phyloP scores from a whole-genome alignment of 2,888 invertebrate species.

The Lypha dubia region DNA sequence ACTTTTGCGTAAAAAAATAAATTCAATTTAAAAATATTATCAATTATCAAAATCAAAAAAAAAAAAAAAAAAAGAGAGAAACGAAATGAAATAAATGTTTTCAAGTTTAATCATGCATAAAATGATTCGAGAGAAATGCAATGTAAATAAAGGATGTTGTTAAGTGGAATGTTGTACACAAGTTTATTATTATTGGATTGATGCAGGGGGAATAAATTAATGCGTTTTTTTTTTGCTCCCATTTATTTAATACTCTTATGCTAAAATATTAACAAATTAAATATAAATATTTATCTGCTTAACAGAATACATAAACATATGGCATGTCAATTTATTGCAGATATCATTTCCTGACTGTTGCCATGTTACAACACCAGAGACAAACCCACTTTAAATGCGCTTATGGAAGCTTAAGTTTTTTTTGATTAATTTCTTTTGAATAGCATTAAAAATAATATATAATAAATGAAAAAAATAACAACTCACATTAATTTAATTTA shows the following conservation, averaged over 20 bases:
- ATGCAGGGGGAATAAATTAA: conserved; percentile 15
- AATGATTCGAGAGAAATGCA: conserved; percentile 38
- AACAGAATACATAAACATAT: conserved; percentile 28
- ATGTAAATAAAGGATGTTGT: conserved; percentile 24
- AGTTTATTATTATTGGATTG: not conserved
- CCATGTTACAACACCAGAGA: not conserved
- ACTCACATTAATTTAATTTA: too few species aligned
- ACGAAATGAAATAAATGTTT: conserved; percentile 20
- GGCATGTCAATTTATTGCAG: conserved; percentile 34
- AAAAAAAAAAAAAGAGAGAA: conserved; percentile 5
- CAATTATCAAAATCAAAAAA: conserved; percentile 32
- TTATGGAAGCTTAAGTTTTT: not conserved
- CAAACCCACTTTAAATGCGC: not conserved
- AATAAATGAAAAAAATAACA: too few species aligned
- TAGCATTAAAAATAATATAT: not conserved
- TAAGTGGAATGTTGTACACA: conserved; percentile 19
- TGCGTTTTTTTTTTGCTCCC: not conserved
- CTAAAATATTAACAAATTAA: conserved; percentile 22
- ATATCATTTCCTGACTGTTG: not conserved
- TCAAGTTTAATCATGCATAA: conserved; percentile 55
- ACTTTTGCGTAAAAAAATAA: not conserved
- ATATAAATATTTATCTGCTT: conserved; percentile 33
- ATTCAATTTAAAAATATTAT: conserved; percentile 29
- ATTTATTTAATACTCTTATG: conserved; percentile 25
- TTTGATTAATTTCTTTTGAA: not conserved